Evolutionary conservation across 2,888 invertebrate genomes (phyloP).

Genomic region (Stratiomys singularior): DNA sequence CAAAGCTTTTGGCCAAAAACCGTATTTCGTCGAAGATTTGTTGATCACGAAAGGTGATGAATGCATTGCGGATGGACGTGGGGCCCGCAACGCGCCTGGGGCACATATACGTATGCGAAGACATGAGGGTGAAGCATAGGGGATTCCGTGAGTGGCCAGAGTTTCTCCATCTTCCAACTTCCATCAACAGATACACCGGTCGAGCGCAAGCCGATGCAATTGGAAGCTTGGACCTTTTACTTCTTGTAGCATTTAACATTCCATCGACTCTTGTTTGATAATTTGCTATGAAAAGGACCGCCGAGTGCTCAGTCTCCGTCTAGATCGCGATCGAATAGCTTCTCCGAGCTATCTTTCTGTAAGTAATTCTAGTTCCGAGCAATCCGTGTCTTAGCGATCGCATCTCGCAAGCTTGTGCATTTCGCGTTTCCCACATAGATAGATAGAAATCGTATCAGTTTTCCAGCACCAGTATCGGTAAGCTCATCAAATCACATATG

Average conservation of each 20-base stretch:
- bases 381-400: not conserved
- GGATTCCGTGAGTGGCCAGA: constrained; percentile 15
- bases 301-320: constrained; percentile 17
- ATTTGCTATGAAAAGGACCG: constrained; percentile 36
- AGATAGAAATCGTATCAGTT: not conserved
- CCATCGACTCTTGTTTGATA: constrained; percentile 11
- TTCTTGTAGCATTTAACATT: constrained; percentile 41
- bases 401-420: not conserved
- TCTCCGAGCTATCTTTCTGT: not conserved
- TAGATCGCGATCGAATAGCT: constrained; percentile 37
- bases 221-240: constrained; percentile 30
- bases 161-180: constrained; percentile 1
- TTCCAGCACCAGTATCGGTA: constrained; percentile 16
- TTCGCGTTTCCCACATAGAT: not conserved
- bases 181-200: not conserved
- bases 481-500: not conserved
- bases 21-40: not conserved
- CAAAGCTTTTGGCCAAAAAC: constrained; percentile 16
- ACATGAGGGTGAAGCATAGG: constrained; percentile 14
- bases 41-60: constrained; percentile 16
- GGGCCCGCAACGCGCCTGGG: not conserved
- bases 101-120: not conserved
- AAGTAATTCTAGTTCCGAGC: no score
- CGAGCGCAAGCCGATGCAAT: constrained; percentile 10
- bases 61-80: constrained; percentile 1